Conservation (phyloP, 2,888 invertebrate species). For the Aromia moschata region DNA sequence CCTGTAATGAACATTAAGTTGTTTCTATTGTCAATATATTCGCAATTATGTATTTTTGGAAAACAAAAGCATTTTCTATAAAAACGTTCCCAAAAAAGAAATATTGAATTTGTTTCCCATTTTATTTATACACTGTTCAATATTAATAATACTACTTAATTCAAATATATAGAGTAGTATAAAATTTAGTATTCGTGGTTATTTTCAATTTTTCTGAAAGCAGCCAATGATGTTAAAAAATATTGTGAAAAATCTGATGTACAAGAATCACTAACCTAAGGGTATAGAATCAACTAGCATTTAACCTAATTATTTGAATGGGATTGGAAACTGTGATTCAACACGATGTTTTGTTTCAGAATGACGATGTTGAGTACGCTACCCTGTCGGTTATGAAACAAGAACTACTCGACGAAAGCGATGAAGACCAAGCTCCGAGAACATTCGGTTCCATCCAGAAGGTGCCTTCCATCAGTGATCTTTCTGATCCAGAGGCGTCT, state of each 20-base stretch:
- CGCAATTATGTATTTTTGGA: too few relatives aligned
- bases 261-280: not conserved
- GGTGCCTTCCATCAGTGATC: slow-evolving; percentile 89
- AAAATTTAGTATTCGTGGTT: too few relatives aligned
- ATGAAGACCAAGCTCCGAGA: slow-evolving; percentile 69
- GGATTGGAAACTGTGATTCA: too few relatives aligned
- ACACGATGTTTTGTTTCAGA: slow-evolving; percentile 52
- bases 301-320: too few relatives aligned
- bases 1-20: too few relatives aligned
- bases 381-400: slow-evolving; percentile 64
- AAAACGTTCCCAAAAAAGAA: too few relatives aligned
- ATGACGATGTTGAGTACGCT: slow-evolving; percentile 57
- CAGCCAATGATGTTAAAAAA: slow-evolving; percentile 24
- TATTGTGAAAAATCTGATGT: not conserved
- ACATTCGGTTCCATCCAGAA: slow-evolving; percentile 75
- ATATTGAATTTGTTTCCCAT: too few relatives aligned
- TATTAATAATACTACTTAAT: too few relatives aligned
- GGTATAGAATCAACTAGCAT: not conserved
- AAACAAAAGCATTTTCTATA: too few relatives aligned
- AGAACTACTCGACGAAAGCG: slow-evolving; percentile 68
- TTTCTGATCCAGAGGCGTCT: slow-evolving; percentile 90
- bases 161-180: too few relatives aligned
- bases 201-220: slow-evolving; percentile 46
- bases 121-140: too few relatives aligned
- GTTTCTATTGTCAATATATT: too few relatives aligned